phyloP scores from a whole-genome alignment of 1,140 invertebrate genomes.

The Dendroctonus ponderosae region DNA sequence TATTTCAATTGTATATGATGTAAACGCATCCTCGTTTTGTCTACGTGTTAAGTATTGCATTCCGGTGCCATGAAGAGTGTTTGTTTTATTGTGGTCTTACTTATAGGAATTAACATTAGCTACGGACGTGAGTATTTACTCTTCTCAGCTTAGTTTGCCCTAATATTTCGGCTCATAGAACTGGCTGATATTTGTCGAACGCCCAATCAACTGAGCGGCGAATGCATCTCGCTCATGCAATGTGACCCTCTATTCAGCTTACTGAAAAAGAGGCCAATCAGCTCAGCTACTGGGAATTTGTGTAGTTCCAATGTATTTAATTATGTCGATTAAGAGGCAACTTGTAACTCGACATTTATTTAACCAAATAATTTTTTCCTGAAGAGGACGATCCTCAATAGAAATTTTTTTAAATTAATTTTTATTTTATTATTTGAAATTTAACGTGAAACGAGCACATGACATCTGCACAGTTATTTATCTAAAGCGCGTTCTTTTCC shows the following conservation, averaged over 20 bases:
- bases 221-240: slow-evolving; percentile 49
- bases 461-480: too few relatives aligned
- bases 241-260: slow-evolving; percentile 49
- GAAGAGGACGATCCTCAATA: too few relatives aligned
- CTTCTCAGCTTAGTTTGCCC: background rate
- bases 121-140: background rate
- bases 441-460: too few relatives aligned
- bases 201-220: slow-evolving; percentile 43
- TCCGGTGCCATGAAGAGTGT: background rate
- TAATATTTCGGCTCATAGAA: slow-evolving; percentile 18
- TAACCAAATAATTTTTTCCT: too few relatives aligned
- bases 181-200: slow-evolving; percentile 37
- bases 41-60: too few relatives aligned
- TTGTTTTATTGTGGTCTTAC: background rate
- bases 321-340: too few relatives aligned
- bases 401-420: too few relatives aligned
- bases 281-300: slow-evolving; percentile 18
- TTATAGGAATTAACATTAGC: background rate
- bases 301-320: too few relatives aligned
- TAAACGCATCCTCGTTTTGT: background rate
- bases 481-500: too few relatives aligned
- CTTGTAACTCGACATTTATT: too few relatives aligned
- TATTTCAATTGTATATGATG: background rate
- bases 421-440: too few relatives aligned
- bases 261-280: slow-evolving; percentile 50